phyloP scores from a whole-genome alignment of 2,113 vertebrate genomes.

The Callocephalon fimbriatum region DNA sequence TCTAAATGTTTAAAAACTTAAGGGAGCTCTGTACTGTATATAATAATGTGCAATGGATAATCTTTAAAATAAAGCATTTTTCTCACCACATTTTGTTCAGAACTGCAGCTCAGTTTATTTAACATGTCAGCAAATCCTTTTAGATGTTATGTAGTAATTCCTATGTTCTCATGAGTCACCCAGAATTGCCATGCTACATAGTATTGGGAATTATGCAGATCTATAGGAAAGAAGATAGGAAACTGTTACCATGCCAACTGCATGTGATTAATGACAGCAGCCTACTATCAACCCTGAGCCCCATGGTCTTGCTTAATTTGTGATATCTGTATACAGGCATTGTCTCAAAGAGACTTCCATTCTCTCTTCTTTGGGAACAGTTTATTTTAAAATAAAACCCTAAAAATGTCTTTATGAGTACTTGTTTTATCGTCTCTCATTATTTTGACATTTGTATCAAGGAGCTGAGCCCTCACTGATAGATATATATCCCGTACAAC shows the following conservation, averaged over 20 bases:
- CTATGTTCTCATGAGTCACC: not conserved
- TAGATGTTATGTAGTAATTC: not conserved
- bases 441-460: not conserved
- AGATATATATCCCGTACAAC: not conserved
- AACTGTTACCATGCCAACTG: constrained; percentile 25
- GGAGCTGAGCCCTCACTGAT: not conserved
- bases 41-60: not conserved
- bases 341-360: not conserved
- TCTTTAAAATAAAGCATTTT: constrained; percentile 46
- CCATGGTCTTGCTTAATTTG: not conserved
- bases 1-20: constrained; percentile 54
- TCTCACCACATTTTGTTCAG: not conserved
- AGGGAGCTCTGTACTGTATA: not conserved
- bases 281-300: not conserved
- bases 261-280: not conserved
- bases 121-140: not conserved
- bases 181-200: not conserved
- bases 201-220: not conserved
- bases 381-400: not conserved
- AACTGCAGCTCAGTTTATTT: not conserved
- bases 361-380: not conserved
- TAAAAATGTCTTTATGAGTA: not conserved
- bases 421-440: not conserved
- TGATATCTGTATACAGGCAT: not conserved
- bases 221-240: not conserved